These are phyloP conservation scores for Lasioglossum oenotherae DNA, from an alignment of 2,888 invertebrate species.

Conservation along the genomic window DNA sequence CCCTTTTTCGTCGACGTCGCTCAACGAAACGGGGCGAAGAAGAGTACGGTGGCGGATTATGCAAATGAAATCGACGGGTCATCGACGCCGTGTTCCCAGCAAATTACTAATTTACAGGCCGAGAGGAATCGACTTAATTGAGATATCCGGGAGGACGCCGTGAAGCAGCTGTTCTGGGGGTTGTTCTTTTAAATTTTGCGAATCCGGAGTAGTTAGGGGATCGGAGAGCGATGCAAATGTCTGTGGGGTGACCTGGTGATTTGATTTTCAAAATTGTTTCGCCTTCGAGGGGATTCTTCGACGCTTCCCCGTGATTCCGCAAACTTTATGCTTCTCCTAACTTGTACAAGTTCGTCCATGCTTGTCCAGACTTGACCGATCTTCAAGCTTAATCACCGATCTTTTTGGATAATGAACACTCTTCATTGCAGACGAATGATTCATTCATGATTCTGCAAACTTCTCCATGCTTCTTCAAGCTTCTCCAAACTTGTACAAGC, in stretches of 20 bases:
- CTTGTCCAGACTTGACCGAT: not conserved
- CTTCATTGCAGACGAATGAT: too few relatives aligned
- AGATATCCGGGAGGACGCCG: conserved; percentile 36
- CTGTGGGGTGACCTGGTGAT: not conserved
- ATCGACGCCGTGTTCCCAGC: conserved; percentile 21
- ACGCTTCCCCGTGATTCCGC: not conserved
- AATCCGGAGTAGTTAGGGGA: not conserved
- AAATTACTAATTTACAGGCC: conserved; percentile 61
- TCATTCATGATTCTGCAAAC: not conserved
- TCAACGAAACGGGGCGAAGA: conserved; percentile 21
- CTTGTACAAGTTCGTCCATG: accelerated
- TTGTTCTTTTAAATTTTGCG: conserved; percentile 41
- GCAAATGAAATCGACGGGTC: conserved; percentile 54
- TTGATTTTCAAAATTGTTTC: not conserved
- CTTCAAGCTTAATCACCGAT: too few relatives aligned
- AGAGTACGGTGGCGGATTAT: conserved; percentile 48
- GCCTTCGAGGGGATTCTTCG: not conserved
- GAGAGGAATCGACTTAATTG: conserved; percentile 48
- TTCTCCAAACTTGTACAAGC: not conserved
- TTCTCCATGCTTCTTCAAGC: not conserved
- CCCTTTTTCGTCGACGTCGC: not conserved
- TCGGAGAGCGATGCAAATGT: not conserved
- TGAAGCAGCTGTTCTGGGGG: conserved; percentile 50
- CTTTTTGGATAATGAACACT: too few relatives aligned
- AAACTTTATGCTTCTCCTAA: not conserved